phyloP scores from a whole-genome alignment of 2,888 invertebrate genomes.

The Myathropa florea region DNA sequence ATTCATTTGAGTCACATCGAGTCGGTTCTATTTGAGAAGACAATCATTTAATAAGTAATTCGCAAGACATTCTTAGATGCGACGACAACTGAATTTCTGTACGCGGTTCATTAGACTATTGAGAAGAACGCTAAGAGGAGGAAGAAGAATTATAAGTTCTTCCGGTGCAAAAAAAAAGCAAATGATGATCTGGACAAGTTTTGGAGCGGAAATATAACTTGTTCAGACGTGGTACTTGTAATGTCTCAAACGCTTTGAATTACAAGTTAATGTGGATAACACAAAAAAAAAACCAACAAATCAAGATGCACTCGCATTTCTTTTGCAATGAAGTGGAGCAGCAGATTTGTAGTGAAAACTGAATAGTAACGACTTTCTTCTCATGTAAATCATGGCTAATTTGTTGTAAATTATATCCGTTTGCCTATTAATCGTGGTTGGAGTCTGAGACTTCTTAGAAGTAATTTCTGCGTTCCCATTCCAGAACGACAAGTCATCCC shows the following conservation, averaged over 20 bases:
- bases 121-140: background rate
- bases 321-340: background rate
- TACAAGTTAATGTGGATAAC: background rate
- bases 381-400: too few relatives aligned
- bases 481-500: too few relatives aligned
- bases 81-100: background rate
- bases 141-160: background rate
- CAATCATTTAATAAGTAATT: slow-evolving; percentile 24
- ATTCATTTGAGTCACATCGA: slow-evolving; percentile 20
- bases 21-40: slow-evolving; percentile 19
- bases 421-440: too few relatives aligned
- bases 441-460: too few relatives aligned
- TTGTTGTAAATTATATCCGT: too few relatives aligned
- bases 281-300: background rate
- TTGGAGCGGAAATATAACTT: slow-evolving; percentile 27
- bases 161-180: background rate
- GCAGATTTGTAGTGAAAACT: too few relatives aligned
- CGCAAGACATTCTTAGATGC: background rate
- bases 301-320: background rate
- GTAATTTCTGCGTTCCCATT: too few relatives aligned
- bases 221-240: slow-evolving; percentile 12
- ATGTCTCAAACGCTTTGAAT: slow-evolving; percentile 4
- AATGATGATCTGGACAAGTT: background rate
- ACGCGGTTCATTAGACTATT: background rate
- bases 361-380: too few relatives aligned